phyloP scores from a whole-genome alignment of 2,113 vertebrate species.

The Ursus arctos region DNA sequence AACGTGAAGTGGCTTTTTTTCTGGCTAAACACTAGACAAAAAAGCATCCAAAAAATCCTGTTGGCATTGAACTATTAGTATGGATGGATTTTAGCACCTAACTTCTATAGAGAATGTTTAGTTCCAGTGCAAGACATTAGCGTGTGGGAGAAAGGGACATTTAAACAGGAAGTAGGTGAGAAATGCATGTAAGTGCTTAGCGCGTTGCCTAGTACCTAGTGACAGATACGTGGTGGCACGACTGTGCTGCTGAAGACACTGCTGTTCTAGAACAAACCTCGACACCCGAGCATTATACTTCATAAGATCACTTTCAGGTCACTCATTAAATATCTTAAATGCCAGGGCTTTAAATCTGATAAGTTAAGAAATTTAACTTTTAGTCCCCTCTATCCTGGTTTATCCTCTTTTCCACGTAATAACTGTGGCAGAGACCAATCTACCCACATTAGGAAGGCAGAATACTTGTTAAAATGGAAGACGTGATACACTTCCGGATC shows the following conservation, averaged over 20 bases:
- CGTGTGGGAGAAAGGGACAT: background rate
- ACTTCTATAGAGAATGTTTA: background rate
- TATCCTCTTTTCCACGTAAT: background rate
- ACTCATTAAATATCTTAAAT: background rate
- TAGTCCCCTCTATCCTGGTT: background rate
- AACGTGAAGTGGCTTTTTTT: background rate
- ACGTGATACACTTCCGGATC: background rate
- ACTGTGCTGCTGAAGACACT: rapidly evolving
- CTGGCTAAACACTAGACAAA: background rate
- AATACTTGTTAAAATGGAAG: background rate
- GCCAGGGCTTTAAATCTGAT: background rate
- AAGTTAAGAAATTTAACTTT: background rate
- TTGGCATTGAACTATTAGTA: background rate
- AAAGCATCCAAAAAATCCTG: background rate
- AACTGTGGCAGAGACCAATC: background rate
- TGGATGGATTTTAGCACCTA: background rate
- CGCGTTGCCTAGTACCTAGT: background rate
- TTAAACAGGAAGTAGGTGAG: background rate
- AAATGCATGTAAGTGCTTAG: background rate
- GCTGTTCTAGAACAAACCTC: background rate
- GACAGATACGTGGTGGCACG: background rate
- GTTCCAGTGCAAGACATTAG: background rate
- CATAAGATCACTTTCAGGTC: background rate
- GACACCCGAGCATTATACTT: too few relatives aligned
- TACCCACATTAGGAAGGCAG: background rate